Evolutionary conservation across 2,113 vertebrate species (phyloP), one percentile per base, ranked within the genome.

Genomic region (Sinocyclocheilus anophthalmus): DNA sequence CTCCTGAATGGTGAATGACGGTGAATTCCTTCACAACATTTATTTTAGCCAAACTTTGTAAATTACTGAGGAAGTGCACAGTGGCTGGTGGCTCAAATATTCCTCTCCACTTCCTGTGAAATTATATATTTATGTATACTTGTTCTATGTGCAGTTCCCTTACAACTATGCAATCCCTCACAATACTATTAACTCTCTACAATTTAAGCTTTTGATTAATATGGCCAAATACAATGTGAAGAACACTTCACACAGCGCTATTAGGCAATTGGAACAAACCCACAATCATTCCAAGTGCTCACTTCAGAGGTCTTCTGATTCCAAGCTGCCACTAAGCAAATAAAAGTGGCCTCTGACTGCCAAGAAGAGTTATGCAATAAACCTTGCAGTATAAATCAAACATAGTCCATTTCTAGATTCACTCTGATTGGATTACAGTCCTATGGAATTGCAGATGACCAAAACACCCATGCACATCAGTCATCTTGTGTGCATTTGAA

Each of bases 341-440:
- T 39, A 81, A 8, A 78, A 65, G 18, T 33, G 24, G 22, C 48
- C n/a, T 77, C n/a, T 48, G 45, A 18, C 48, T 78, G 3, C 14
- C 48, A 78, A 78, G 26, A 26, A 2, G 70, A 39, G 33, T 73
- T 73, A 55, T 57, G 50, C 76, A 78, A 78, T 57, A 57, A 59
- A 78, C 50, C 76, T 11, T 59, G 24, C 53, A 13, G 30, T 79
- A 61, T 80, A 39, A 80, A 39, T 80, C 77, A 24, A 37, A 80
- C 18, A 3, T 42, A 80, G 57, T 61, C 53, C 30, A 33, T 61
- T 39, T 80, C 30, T 80, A 33, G 26, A 42, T 80, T 80, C 20
- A 61, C 33, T 80, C 77, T 61, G 55, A 80, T 61, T 61, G 30
- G 76, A 73, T 73, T 73, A 22, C 70, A 73, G 70, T 73, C 18